Evolutionary conservation across 2,797 vertebrate species (phyloP).

Genomic region (Smutsia temminckii): DNA sequence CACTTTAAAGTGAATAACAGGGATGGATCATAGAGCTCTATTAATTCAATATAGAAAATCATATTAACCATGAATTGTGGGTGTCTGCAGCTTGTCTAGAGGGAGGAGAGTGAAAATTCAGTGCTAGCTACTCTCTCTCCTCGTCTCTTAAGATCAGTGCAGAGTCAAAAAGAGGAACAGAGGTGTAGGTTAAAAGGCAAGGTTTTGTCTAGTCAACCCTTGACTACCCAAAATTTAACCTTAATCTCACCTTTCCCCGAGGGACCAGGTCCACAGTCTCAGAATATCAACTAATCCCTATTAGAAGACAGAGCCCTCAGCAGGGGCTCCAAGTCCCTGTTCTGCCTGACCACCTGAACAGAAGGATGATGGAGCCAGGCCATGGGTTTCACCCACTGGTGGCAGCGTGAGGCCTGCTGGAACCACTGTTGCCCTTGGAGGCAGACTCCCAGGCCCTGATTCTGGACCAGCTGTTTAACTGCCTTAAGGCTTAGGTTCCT

Average conservation of each 20-base stretch:
- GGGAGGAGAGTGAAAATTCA: background rate
- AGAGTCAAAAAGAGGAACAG: background rate
- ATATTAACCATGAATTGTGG: background rate
- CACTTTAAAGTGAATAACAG: background rate
- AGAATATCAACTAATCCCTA: background rate
- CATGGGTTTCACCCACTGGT: too few species aligned
- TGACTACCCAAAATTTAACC: background rate
- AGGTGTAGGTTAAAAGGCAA: background rate
- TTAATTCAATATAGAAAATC: background rate
- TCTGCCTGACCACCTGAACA: background rate
- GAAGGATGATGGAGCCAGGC: background rate
- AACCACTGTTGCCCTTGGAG: background rate
- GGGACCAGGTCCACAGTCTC: background rate
- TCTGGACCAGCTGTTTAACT: background rate
- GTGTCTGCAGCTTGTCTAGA: background rate
- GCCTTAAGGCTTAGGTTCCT: background rate
- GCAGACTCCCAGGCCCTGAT: background rate
- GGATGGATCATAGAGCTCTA: background rate
- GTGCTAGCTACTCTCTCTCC: background rate
- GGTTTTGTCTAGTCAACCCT: background rate
- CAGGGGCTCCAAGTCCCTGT: background rate
- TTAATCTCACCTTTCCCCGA: background rate
- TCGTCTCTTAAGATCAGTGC: background rate
- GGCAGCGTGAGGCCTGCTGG: background rate
- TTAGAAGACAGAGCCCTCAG: background rate